These are phyloP conservation scores for Xestia xanthographa DNA, from an alignment of 2,888 invertebrate species.

Conservation along the genomic window DNA sequence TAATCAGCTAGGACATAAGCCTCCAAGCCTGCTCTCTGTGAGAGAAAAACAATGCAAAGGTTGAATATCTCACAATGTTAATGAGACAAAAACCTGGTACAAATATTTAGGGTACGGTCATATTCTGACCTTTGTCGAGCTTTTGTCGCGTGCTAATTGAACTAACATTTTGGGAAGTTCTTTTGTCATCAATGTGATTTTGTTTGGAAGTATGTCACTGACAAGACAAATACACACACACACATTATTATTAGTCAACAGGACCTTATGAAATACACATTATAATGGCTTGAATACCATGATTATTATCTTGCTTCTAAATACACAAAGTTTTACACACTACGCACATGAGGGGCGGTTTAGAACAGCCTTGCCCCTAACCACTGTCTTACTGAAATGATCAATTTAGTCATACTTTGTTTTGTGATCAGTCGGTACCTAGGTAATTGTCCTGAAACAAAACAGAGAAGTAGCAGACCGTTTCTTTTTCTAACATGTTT, in stretches of 20 bases:
- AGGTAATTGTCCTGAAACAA: background rate
- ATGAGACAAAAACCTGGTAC: background rate
- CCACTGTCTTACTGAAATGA: too few relatives aligned
- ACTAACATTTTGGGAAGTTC: conserved; percentile 19
- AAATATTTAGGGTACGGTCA: conserved; percentile 23
- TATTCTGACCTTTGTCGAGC: conserved; percentile 13
- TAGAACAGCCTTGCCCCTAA: too few relatives aligned
- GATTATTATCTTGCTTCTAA: too few relatives aligned
- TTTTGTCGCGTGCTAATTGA: conserved; percentile 33
- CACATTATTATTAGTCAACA: too few relatives aligned
- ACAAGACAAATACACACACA: too few relatives aligned
- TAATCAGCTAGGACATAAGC: background rate
- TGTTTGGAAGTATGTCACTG: conserved; percentile 1
- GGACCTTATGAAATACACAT: too few relatives aligned
- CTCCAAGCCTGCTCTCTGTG: background rate
- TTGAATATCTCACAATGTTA: conserved; percentile 31
- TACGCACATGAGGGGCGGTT: too few relatives aligned
- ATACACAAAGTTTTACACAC: too few relatives aligned
- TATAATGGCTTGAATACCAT: too few relatives aligned
- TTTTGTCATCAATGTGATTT: conserved; percentile 24
- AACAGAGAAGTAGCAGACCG: background rate
- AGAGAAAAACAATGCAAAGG: conserved; percentile 11
- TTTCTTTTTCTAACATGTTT: background rate
- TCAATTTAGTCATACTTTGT: too few relatives aligned
- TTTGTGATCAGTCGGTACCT: background rate